phyloP scores from a whole-genome alignment of 53 echinoderm and acorn worm genomes.

The Paracentrotus lividus region DNA sequence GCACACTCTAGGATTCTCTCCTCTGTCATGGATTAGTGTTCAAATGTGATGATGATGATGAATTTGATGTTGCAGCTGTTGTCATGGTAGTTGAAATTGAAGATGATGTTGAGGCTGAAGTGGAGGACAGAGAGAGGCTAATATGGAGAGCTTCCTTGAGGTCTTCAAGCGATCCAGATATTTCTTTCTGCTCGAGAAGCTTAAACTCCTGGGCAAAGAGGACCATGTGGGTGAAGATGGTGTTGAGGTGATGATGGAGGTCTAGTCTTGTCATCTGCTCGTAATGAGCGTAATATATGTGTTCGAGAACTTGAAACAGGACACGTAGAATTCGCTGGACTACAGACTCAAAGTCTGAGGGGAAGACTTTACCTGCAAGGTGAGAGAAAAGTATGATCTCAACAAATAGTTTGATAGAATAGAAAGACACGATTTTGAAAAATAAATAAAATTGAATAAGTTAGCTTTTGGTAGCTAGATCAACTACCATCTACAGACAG shows the following conservation, averaged over 20 bases:
- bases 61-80: constrained; percentile 16
- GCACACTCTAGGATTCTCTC: neutral
- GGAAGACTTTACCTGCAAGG: constrained; percentile 94
- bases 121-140: constrained; percentile 64
- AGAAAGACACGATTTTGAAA: no score
- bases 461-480: no score
- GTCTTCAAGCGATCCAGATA: constrained; percentile 83
- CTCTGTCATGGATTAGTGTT: constrained; percentile 70
- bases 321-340: constrained; percentile 86
- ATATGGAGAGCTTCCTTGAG: constrained; percentile 86
- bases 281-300: constrained; percentile 96
- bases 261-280: constrained; percentile 83
- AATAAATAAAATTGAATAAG: no score
- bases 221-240: constrained; percentile 90
- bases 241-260: constrained; percentile 93
- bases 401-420: no score
- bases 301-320: constrained; percentile 92
- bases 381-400: neutral
- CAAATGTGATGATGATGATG: constrained; percentile 54
- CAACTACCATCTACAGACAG: no score
- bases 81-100: constrained; percentile 1
- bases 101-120: neutral
- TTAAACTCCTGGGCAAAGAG: constrained; percentile 88
- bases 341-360: constrained; percentile 86
- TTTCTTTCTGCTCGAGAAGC: constrained; percentile 84